phyloP scores from a whole-genome alignment of 2,888 invertebrate genomes.

The Nematopogon swammerdamellus region DNA sequence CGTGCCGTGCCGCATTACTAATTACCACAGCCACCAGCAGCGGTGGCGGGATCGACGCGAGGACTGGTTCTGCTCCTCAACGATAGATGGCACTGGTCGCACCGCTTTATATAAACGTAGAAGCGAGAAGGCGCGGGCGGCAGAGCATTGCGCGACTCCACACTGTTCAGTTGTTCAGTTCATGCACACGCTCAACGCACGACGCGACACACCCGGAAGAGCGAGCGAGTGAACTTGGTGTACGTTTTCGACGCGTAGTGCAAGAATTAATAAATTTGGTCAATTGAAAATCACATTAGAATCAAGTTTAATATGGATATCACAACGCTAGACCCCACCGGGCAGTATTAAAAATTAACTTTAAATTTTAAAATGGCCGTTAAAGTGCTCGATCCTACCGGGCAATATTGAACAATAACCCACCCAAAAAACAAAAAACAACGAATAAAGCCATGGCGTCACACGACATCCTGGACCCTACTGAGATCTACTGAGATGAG shows the following conservation, averaged over 20 bases:
- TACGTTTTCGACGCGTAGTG: not conserved
- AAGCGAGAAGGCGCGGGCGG: not conserved
- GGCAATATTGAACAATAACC: slow-evolving; percentile 22
- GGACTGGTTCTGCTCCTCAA: not conserved
- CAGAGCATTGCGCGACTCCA: not conserved
- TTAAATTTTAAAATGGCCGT: not conserved
- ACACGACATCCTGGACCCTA: slow-evolving; percentile 29
- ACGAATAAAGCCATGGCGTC: too few species aligned
- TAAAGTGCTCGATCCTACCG: slow-evolving; percentile 32
- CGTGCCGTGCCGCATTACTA: too few species aligned
- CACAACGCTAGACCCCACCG: slow-evolving; percentile 43
- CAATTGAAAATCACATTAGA: too few species aligned
- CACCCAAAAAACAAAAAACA: too few species aligned
- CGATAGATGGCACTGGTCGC: not conserved
- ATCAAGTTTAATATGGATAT: slow-evolving; percentile 29
- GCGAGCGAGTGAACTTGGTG: not conserved
- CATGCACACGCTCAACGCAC: not conserved
- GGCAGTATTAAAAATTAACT: slow-evolving; percentile 30
- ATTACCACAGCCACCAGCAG: too few species aligned
- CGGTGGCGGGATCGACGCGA: too few species aligned
- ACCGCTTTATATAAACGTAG: not conserved
- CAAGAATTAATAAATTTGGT: too few species aligned
- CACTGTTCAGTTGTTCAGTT: not conserved
- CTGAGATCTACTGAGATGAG: slow-evolving; percentile 47
- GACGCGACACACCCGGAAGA: not conserved